Conservation (phyloP, 2,797 vertebrate species). For the Choloepus didactylus region DNA sequence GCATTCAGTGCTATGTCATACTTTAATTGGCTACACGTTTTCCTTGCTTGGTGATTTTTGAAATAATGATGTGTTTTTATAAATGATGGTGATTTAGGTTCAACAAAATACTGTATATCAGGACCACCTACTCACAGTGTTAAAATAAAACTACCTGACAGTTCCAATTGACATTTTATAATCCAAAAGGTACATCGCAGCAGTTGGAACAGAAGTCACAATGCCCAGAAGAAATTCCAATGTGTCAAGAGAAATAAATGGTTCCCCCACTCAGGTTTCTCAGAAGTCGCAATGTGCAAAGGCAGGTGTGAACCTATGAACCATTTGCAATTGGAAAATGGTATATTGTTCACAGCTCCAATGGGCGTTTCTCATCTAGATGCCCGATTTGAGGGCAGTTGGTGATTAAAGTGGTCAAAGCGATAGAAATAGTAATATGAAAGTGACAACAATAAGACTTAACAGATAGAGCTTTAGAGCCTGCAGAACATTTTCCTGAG, state of each 20-base stretch:
- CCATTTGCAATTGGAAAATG: neutral
- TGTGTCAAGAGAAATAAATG: neutral
- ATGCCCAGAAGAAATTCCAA: neutral
- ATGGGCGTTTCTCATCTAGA: neutral
- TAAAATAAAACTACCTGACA: neutral
- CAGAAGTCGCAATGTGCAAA: neutral
- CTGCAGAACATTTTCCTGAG: constrained; percentile 13
- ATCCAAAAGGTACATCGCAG: neutral
- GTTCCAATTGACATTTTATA: neutral
- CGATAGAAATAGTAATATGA: neutral
- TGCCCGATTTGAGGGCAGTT: neutral
- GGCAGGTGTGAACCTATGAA: neutral
- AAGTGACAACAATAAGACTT: neutral
- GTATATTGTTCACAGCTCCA: neutral
- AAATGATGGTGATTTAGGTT: neutral
- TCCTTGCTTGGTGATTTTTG: constrained; percentile 31
- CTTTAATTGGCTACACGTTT: neutral
- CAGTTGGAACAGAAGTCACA: neutral
- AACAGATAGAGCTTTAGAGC: neutral
- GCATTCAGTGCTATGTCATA: neutral
- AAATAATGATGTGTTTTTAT: neutral
- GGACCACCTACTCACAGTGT: neutral
- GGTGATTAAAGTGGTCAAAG: neutral
- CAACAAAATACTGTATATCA: neutral
- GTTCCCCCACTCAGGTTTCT: neutral